phyloP scores from a whole-genome alignment of 2,113 vertebrate species.

The Nanorana parkeri region DNA sequence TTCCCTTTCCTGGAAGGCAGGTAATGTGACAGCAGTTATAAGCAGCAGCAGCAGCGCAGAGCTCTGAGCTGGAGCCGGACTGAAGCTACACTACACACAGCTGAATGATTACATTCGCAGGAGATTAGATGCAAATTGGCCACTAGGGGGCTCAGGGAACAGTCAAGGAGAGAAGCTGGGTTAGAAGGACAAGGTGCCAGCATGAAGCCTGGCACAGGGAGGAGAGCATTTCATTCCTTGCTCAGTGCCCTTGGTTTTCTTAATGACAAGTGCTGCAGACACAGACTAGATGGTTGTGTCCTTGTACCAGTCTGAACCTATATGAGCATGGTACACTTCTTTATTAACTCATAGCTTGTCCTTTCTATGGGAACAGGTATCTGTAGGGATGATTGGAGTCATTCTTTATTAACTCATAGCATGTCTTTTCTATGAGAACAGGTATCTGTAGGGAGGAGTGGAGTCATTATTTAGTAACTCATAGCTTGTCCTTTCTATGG shows the following conservation, averaged over 20 bases:
- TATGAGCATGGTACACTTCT: too few relatives aligned
- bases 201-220: not conserved
- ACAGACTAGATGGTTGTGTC: too few relatives aligned
- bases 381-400: too few relatives aligned
- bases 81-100: constrained; percentile 8
- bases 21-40: constrained; percentile 14
- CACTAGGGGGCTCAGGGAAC: constrained; percentile 17
- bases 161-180: not conserved
- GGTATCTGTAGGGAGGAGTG: too few relatives aligned
- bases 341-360: too few relatives aligned
- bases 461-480: too few relatives aligned
- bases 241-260: constrained; percentile 11
- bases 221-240: not conserved
- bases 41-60: constrained; percentile 29
- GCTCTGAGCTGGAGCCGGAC: constrained; percentile 30
- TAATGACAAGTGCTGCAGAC: not conserved
- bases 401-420: too few relatives aligned
- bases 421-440: too few relatives aligned
- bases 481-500: too few relatives aligned
- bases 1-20: constrained; percentile 16
- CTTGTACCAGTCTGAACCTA: too few relatives aligned
- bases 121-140: constrained; percentile 1
- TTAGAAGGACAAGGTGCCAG: constrained; percentile 24
- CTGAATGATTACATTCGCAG: constrained; percentile 2
- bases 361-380: too few relatives aligned